Conservation (phyloP, 2,113 vertebrate species). For the Vidua chalybeata region DNA sequence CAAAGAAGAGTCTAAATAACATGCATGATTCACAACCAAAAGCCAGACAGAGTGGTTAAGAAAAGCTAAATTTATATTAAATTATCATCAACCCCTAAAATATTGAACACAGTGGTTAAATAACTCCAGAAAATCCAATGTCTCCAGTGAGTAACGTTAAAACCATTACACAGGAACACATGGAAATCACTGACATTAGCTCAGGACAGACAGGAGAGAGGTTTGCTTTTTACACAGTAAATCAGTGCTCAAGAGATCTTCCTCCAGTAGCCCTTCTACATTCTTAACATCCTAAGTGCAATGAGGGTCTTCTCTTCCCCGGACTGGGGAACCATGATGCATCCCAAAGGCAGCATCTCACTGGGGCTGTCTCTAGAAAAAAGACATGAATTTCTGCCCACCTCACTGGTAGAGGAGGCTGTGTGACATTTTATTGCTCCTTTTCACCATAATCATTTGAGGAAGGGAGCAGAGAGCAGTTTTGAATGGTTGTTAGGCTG, state of each 20-base stretch:
- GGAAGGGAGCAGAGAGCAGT: neutral
- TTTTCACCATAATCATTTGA: neutral
- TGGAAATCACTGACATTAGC: constrained; percentile 73
- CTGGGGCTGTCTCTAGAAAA: neutral
- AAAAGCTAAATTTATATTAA: constrained; percentile 89
- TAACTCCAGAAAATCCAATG: constrained; percentile 88
- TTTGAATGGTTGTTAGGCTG: neutral
- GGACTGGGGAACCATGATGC: neutral
- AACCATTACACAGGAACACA: constrained; percentile 78
- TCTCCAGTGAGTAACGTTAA: constrained; percentile 95
- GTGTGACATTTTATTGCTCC: neutral
- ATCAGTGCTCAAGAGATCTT: constrained; percentile 82
- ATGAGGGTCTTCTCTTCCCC: constrained; percentile 42
- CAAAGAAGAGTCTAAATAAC: neutral
- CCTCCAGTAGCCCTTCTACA: constrained; percentile 78
- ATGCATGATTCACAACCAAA: constrained; percentile 69
- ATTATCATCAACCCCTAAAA: constrained; percentile 84
- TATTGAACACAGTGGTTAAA: constrained; percentile 95
- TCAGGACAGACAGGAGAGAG: constrained; percentile 73
- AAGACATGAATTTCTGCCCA: neutral
- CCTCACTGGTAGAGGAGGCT: neutral
- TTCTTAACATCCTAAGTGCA: constrained; percentile 80
- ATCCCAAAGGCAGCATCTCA: neutral
- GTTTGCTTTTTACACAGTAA: constrained; percentile 83
- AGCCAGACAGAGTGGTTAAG: constrained; percentile 74